Evolutionary conservation across 2,888 invertebrate species (phyloP).

Genomic region (Nemapogon koenigi): DNA sequence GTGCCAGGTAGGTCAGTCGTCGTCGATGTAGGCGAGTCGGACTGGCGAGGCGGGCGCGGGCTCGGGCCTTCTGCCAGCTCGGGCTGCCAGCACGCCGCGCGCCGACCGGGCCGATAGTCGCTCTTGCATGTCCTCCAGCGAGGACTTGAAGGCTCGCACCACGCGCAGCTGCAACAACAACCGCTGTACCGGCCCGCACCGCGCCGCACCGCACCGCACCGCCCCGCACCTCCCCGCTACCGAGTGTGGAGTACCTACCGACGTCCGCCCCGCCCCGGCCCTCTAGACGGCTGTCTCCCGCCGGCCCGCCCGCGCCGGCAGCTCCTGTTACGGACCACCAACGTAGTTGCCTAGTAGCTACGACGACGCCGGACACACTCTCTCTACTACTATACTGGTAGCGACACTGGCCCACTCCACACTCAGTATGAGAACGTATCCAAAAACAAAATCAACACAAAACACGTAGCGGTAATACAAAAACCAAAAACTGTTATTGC

Average conservation of each 20-base stretch:
- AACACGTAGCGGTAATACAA: conserved; percentile 24
- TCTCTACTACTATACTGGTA: conserved; percentile 47
- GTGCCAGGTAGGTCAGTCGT: conserved; percentile 57
- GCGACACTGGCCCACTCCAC: too few species aligned
- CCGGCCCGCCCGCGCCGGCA: conserved; percentile 27
- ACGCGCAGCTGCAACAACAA: conserved; percentile 95
- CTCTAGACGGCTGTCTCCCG: conserved; percentile 64
- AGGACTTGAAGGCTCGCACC: conserved; percentile 99
- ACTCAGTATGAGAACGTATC: too few species aligned
- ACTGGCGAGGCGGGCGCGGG: conserved; percentile 67
- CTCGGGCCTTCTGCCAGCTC: conserved; percentile 78
- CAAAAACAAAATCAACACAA: too few species aligned
- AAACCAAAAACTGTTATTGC: too few species aligned
- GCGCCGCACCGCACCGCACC: conserved; percentile 37
- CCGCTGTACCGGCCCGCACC: conserved; percentile 47
- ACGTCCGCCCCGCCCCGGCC: conserved; percentile 58
- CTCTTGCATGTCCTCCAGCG: conserved; percentile 99
- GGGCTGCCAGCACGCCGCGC: conserved; percentile 83
- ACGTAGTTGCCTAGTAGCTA: neutral
- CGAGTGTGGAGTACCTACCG: conserved; percentile 29
- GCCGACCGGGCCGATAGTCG: conserved; percentile 98
- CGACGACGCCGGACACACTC: conserved; percentile 14
- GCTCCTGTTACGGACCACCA: neutral
- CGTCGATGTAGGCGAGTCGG: conserved; percentile 86
- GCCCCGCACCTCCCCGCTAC: conserved; percentile 31